Evolutionary conservation across 1,140 invertebrate genomes (phyloP).

Genomic region (Cepaea nemoralis): DNA sequence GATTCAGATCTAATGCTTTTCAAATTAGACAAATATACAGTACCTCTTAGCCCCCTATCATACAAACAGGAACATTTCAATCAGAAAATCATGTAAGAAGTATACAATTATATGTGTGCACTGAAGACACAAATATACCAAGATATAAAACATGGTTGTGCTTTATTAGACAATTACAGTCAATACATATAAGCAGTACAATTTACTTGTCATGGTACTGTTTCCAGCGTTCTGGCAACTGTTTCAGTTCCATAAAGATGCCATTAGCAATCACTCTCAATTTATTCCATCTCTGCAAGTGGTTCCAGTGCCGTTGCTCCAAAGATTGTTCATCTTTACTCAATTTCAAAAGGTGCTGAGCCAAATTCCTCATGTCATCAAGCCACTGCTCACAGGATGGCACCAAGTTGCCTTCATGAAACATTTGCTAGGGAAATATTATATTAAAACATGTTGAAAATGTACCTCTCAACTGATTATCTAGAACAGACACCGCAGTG

Average conservation of each 20-base stretch:
- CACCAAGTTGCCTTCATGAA: constrained; percentile 78
- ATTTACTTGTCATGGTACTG: constrained; percentile 83
- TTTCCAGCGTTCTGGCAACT: constrained; percentile 91
- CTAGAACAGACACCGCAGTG: too few species aligned
- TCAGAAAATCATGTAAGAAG: background rate
- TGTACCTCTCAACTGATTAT: too few species aligned
- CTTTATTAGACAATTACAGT: background rate
- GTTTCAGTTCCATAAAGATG: constrained; percentile 83
- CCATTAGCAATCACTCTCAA: constrained; percentile 80
- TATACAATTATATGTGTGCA: background rate
- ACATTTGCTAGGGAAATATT: constrained; percentile 73
- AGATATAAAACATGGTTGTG: background rate
- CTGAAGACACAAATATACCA: too few species aligned
- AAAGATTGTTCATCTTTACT: constrained; percentile 78
- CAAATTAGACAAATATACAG: too few species aligned
- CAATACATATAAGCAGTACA: too few species aligned
- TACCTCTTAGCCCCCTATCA: too few species aligned
- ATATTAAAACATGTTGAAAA: too few species aligned
- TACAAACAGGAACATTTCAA: too few species aligned
- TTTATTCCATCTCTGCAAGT: constrained; percentile 82
- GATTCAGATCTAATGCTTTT: too few species aligned
- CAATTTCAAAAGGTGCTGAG: constrained; percentile 75
- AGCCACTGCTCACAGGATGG: constrained; percentile 80
- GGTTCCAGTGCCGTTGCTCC: constrained; percentile 78
- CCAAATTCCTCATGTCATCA: constrained; percentile 78